Conservation (phyloP, 2,797 vertebrate species). For the Sebastolobus altivelis region DNA sequence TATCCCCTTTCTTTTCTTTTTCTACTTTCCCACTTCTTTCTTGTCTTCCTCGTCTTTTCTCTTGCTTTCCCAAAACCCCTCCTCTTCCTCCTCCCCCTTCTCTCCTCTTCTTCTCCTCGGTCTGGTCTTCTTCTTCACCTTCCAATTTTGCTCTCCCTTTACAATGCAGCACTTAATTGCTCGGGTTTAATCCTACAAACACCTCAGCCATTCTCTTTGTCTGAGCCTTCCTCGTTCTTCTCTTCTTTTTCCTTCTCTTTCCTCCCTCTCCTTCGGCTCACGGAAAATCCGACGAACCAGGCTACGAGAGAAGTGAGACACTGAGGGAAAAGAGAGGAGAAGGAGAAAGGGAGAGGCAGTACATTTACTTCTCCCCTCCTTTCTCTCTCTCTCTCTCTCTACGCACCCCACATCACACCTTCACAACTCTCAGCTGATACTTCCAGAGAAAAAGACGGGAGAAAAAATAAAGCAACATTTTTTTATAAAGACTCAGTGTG, state of each 20-base stretch:
- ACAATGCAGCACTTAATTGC: slow-evolving; percentile 16
- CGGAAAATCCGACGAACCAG: slow-evolving; percentile 28
- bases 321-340: slow-evolving; percentile 46
- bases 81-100: neutral
- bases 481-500: slow-evolving; percentile 15
- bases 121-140: slow-evolving; percentile 13
- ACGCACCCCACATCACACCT: slow-evolving; percentile 38
- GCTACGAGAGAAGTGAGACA: slow-evolving; percentile 48
- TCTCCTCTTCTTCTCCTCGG: neutral
- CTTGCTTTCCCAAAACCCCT: neutral
- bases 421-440: slow-evolving; percentile 49
- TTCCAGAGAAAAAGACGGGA: slow-evolving; percentile 11
- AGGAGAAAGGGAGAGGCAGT: slow-evolving; percentile 59
- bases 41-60: neutral
- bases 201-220: neutral
- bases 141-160: neutral
- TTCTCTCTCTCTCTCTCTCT: slow-evolving; percentile 34
- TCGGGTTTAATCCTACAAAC: slow-evolving; percentile 15
- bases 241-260: neutral
- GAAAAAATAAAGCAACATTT: neutral
- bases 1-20: neutral
- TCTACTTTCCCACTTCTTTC: neutral
- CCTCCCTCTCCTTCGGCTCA: slow-evolving; percentile 23
- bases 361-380: slow-evolving; percentile 34
- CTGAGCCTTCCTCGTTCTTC: neutral